Evolutionary conservation across 1,140 invertebrate species (phyloP), one percentile per base, ranked within the genome.

Genomic region (Himalopsyche phryganea): DNA sequence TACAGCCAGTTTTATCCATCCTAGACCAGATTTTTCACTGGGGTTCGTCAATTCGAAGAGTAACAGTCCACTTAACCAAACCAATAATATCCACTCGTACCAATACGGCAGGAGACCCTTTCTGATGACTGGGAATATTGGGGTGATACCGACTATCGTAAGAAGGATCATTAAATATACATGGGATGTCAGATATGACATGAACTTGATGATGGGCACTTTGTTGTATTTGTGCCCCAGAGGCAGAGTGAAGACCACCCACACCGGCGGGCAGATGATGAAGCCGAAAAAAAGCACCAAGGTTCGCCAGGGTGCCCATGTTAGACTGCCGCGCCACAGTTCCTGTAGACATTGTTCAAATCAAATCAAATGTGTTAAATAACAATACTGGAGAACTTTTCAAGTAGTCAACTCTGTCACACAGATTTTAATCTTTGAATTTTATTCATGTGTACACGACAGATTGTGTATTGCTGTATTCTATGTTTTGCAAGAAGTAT

Each of bases 131-230:
- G 87, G 85, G 72, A 91, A 90, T 54, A 94, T 84, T 19, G 95
- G 93, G 47, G 88, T 91, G 52, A 98, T 94, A 20, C 89, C 91
- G n/a, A 93, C 92, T 50, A 97, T 79, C 48, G 90, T 83, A 61
- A 98, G 84, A 60, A 98, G 86, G 44, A 94, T 76, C 87, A 98
- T 98, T 49, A 99, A 85, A 75, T 98, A 97, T 63, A 98, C 88
- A 78, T 99, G 97, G 0, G 97, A 98, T 1, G 96, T 98, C 47
- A 99, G 82, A 76, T 98, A 98, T 10, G 95, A 96, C 91, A 98
- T 98, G 74, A 99, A 99, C 77, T 98, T 98, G 68, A 99, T 97
- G 64, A 99, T 97, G 14, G 97, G 97, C 66, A 91, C 87, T 79
- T 92, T 94, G 81, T 95, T 92, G 75, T 96, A 98, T 72, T 91